Evolutionary conservation across 2,113 vertebrate species (phyloP).

Genomic region (Geococcyx californianus): DNA sequence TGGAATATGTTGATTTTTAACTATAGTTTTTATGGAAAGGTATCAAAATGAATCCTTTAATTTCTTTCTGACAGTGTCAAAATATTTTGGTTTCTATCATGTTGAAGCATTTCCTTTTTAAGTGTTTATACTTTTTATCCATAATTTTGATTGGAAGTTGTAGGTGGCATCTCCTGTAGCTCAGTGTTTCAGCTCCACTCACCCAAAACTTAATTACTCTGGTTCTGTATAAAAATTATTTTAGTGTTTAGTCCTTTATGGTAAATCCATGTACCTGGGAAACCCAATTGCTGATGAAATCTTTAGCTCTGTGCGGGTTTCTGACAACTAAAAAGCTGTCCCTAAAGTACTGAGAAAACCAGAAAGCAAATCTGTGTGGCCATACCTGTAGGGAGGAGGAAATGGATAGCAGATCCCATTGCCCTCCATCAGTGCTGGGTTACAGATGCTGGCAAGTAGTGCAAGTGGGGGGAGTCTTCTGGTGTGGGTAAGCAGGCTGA

Average conservation of each 20-base stretch:
- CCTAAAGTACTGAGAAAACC: not conserved
- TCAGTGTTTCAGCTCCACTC: not conserved
- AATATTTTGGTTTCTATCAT: not conserved
- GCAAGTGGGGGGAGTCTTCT: conserved; percentile 35
- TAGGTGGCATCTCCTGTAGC: not conserved
- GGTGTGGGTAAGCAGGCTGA: conserved; percentile 45
- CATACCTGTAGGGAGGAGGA: conserved; percentile 56
- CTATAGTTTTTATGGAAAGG: not conserved
- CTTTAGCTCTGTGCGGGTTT: not conserved
- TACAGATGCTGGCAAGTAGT: not conserved
- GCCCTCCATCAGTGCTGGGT: conserved; percentile 36
- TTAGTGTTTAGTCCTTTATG: not conserved
- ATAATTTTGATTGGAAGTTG: not conserved
- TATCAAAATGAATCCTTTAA: not conserved
- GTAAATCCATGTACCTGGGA: not conserved
- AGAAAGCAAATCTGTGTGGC: not conserved
- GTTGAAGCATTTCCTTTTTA: not conserved
- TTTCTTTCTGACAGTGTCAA: not conserved
- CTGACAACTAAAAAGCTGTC: not conserved
- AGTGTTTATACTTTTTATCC: not conserved
- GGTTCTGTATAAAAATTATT: not conserved
- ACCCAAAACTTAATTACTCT: not conserved
- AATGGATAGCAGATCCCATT: conserved; percentile 36
- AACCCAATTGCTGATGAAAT: not conserved
- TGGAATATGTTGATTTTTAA: not conserved